phyloP scores from a whole-genome alignment of 64 coral and sea anemone genomes.

The Pocillopora damicornis region DNA sequence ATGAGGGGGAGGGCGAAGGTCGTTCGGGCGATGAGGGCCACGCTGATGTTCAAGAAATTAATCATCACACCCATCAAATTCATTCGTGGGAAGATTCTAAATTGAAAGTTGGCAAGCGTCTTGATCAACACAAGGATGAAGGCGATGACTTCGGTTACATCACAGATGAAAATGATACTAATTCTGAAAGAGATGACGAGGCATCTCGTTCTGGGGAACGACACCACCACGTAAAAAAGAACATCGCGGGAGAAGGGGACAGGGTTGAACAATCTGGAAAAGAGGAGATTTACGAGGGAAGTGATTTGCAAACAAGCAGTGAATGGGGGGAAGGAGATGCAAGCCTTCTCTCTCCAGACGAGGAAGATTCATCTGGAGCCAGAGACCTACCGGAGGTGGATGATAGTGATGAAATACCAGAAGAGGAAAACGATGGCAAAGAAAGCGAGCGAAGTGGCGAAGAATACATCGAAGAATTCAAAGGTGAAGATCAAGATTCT shows the following conservation, averaged over 20 bases:
- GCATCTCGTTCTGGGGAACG: not conserved
- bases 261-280: not conserved
- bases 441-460: no score
- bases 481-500: not conserved
- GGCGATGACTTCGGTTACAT: constrained; percentile 15
- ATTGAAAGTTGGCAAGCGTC: not conserved
- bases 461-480: no score
- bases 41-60: not conserved
- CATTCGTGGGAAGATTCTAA: not conserved
- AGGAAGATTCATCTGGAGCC: not conserved
- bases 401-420: not conserved
- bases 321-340: not conserved
- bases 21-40: not conserved
- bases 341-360: not conserved
- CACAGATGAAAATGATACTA: not conserved
- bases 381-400: not conserved
- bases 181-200: not conserved
- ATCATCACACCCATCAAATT: not conserved
- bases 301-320: not conserved
- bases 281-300: not conserved
- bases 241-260: not conserved
- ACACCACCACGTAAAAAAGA: not conserved
- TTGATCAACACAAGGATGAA: not conserved
- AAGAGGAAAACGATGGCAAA: not conserved
- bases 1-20: not conserved